Base-by-base conservation (phyloP, 2,113 vertebrate genomes). In the Cyanoramphus novaezelandiae region DNA sequence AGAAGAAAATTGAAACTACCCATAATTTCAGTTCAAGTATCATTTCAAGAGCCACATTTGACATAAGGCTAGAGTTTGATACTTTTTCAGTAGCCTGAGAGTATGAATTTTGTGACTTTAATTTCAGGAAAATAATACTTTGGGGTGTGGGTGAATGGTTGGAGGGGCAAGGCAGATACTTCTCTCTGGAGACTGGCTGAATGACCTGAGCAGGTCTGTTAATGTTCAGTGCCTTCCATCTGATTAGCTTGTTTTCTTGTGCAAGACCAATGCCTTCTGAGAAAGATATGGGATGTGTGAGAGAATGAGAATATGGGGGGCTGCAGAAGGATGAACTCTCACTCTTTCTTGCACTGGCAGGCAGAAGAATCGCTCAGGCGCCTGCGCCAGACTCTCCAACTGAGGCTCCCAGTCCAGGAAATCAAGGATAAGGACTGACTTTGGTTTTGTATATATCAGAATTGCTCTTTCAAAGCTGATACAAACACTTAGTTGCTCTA, bases 351-450 rank as follows among this genome's bases (percentile, higher is more conserved):
- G 29, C 33, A 9, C 8, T 78, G 19, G 74, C 96, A 99, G 99
- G 98, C 98, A 65, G 98, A 99, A 95, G 98, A 98, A 49, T 98
- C 99, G 72, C 96, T 99, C 88, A 98, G 87, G 74, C 98, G 97
- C 13, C 96, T 99, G 87, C 98, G 97, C 62, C 97, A 97, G 13
- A 97, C 98, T 50, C 98, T 98, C 70, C 96, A 88, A 28, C 97
- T 98, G 76, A 98, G 88, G 79, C 97, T 98, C 29, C 98, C 98
- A 17, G 84, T 99, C 39, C 97, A 99, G 86, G 98, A 98, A 80
- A 97, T 99, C 55, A 92, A 20, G 39, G 86, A 97, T 82, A 98
- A 97, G 98, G 97, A 98, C 67, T 97, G 92, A 96, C 55, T 41
- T 88, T 25, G 83, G 31, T 78, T 95, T 93, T 93, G 88, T 94